phyloP scores from a whole-genome alignment of 2,888 invertebrate genomes.

The Chironomus riparius region DNA sequence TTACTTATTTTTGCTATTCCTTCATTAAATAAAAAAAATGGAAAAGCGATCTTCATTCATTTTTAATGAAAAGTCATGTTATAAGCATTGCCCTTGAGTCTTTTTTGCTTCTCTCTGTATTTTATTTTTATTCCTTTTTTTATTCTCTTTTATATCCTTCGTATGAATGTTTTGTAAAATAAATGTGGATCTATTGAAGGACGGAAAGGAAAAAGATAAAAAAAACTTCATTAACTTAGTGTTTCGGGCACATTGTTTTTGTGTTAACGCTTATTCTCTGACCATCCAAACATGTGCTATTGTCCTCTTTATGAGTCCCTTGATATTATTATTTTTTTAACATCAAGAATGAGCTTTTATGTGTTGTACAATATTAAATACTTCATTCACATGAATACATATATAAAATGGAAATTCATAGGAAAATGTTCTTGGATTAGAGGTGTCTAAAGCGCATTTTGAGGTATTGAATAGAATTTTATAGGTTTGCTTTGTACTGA shows the following conservation, averaged over 20 bases:
- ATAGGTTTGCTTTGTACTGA: too few species aligned
- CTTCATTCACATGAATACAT: background rate
- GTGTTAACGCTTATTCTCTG: background rate
- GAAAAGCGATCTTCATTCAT: conserved; percentile 7
- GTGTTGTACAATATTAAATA: background rate
- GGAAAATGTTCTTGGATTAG: too few species aligned
- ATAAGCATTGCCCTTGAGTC: background rate
- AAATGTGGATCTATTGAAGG: too few species aligned
- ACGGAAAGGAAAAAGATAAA: background rate
- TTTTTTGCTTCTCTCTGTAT: too few species aligned
- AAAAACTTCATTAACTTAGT: conserved; percentile 20
- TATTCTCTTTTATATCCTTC: too few species aligned
- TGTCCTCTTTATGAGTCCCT: conserved; percentile 14
- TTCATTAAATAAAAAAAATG: too few species aligned
- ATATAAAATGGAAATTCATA: background rate
- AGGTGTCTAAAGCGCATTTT: background rate
- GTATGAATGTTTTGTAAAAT: too few species aligned
- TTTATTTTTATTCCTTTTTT: too few species aligned
- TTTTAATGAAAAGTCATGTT: conserved; percentile 20
- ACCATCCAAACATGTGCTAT: conserved; percentile 1
- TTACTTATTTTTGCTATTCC: too few species aligned
- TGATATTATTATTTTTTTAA: background rate
- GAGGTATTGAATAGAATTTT: too few species aligned
- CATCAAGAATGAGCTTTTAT: background rate
- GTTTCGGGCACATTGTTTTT: background rate